Percentiles rank a stretch among this genome's conserved stretches.
phyloP scores from a whole-genome alignment of 2,113 vertebrate species.

The Puma concolor region DNA sequence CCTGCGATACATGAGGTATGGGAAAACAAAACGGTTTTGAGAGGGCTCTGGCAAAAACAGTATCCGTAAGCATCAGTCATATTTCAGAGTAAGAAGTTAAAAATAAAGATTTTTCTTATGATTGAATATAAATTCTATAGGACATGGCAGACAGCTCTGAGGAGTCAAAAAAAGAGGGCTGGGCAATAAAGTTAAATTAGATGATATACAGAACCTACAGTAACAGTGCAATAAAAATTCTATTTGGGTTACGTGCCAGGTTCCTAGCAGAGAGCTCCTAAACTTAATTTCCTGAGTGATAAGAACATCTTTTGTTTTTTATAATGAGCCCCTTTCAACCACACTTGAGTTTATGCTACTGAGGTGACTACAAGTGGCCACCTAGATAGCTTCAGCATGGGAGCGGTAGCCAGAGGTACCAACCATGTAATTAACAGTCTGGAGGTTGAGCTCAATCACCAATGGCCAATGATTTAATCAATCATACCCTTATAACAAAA shows the following conservation, averaged over 20 bases:
- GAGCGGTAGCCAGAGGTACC: background rate
- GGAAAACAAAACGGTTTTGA: background rate
- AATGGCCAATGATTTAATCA: background rate
- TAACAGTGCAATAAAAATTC: background rate
- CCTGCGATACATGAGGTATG: background rate
- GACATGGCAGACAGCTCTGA: background rate
- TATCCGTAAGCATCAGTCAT: background rate
- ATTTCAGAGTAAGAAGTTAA: background rate
- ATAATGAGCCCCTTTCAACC: background rate
- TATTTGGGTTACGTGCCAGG: background rate
- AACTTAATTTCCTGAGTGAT: background rate
- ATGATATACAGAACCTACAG: background rate
- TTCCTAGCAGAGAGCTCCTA: background rate
- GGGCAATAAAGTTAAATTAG: background rate
- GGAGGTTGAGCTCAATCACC: background rate
- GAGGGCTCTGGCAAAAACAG: background rate
- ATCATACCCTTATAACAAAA: background rate
- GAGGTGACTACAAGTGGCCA: background rate
- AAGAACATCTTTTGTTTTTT: background rate
- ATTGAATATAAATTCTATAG: background rate
- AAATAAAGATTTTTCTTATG: background rate
- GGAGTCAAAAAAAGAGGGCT: background rate
- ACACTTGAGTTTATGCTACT: background rate
- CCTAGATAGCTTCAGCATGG: background rate
- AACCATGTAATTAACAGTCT: background rate